Conservation (phyloP, 2,113 vertebrate species). For the Datnioides undecimradiatus region DNA sequence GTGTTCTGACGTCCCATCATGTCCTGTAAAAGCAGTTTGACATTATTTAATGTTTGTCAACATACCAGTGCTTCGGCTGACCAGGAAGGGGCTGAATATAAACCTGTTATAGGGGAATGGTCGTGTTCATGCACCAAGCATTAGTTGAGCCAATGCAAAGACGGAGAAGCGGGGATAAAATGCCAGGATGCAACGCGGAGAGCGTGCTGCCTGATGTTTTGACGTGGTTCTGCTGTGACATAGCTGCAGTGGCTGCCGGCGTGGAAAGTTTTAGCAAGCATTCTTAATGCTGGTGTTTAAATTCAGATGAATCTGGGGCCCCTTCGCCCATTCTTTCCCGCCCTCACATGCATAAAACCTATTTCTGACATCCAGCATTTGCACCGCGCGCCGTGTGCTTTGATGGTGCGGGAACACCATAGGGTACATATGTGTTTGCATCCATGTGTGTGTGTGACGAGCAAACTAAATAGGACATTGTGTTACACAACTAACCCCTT, state of each 20-base stretch:
- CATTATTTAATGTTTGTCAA: slow-evolving; percentile 11
- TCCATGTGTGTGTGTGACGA: slow-evolving; percentile 63
- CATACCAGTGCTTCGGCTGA: slow-evolving; percentile 29
- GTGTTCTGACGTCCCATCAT: neutral
- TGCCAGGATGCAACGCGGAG: slow-evolving; percentile 4
- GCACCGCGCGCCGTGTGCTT: neutral
- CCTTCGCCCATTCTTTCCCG: neutral
- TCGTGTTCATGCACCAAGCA: slow-evolving; percentile 34
- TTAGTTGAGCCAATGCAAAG: slow-evolving; percentile 25
- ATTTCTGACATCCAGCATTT: neutral
- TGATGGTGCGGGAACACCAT: slow-evolving; percentile 29
- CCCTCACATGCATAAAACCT: neutral
- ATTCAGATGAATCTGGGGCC: slow-evolving; percentile 35
- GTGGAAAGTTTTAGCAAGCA: slow-evolving; percentile 70
- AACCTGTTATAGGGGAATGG: slow-evolving; percentile 14
- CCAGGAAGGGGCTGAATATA: slow-evolving; percentile 36
- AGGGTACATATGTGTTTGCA: slow-evolving; percentile 61
- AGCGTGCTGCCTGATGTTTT: slow-evolving; percentile 35
- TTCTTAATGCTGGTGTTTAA: slow-evolving; percentile 60
- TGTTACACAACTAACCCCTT: slow-evolving; percentile 84
- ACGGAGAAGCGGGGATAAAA: slow-evolving; percentile 31
- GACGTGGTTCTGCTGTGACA: slow-evolving; percentile 40
- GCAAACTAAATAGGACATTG: slow-evolving; percentile 82
- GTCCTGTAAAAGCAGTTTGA: neutral
- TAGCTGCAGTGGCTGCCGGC: slow-evolving; percentile 57